phyloP scores from a whole-genome alignment of 2,888 invertebrate species.

The Asteroscopus sphinx region DNA sequence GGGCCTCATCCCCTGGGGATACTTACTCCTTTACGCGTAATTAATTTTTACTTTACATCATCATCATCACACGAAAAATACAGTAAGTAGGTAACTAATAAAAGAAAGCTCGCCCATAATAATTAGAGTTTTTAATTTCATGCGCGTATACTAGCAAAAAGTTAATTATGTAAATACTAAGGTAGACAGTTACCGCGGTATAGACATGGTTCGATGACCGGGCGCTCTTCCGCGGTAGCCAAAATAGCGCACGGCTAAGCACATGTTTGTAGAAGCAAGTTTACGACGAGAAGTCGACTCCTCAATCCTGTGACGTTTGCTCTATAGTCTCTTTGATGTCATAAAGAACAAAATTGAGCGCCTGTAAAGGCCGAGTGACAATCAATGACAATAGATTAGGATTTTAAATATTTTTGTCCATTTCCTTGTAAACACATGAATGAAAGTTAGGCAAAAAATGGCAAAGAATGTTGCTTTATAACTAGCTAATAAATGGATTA shows the following conservation, averaged over 20 bases:
- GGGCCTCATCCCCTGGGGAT: too few relatives aligned
- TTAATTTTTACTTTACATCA: slow-evolving; percentile 6
- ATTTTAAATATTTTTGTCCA: too few relatives aligned
- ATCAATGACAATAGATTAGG: too few relatives aligned
- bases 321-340: slow-evolving; percentile 41
- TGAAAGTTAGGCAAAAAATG: slow-evolving; percentile 3
- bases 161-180: slow-evolving; percentile 64
- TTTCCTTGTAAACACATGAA: too few relatives aligned
- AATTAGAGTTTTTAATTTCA: slow-evolving; percentile 45
- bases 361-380: background rate
- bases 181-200: slow-evolving; percentile 62
- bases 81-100: slow-evolving; percentile 2
- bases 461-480: background rate
- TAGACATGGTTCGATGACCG: slow-evolving; percentile 72
- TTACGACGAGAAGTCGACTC: slow-evolving; percentile 52
- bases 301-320: slow-evolving; percentile 22
- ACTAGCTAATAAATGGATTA: background rate
- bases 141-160: slow-evolving; percentile 45
- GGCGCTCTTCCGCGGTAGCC: slow-evolving; percentile 73
- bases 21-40: background rate
- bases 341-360: background rate
- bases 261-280: slow-evolving; percentile 54
- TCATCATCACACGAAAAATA: slow-evolving; percentile 3
- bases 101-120: slow-evolving; percentile 30
- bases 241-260: slow-evolving; percentile 70